Evolutionary conservation across 1,140 invertebrate species (phyloP).

Genomic region (Octopus sinensis): DNA sequence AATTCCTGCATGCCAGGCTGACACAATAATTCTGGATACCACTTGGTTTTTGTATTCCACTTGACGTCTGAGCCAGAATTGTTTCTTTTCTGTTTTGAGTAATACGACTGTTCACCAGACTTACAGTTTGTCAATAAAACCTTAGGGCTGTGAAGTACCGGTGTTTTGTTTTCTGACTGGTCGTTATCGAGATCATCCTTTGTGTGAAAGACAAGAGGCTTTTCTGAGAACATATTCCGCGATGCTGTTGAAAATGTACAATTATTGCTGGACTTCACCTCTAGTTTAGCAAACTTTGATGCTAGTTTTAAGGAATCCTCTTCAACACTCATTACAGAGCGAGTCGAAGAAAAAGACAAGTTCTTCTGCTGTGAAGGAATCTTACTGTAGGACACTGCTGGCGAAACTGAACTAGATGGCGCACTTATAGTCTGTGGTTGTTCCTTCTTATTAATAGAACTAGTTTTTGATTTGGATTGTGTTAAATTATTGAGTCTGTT

Average conservation of each 20-base stretch:
- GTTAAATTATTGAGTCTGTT: too few relatives aligned
- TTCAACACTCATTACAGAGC: background rate
- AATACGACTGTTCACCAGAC: constrained; percentile 22
- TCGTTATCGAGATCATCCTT: background rate
- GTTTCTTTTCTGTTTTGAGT: constrained; percentile 20
- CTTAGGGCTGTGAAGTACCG: constrained; percentile 45
- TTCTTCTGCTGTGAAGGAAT: too few relatives aligned
- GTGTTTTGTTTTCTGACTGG: background rate
- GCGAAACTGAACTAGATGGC: too few relatives aligned
- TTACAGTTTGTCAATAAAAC: constrained; percentile 34
- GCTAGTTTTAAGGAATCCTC: background rate
- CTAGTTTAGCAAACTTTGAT: background rate
- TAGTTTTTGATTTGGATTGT: too few relatives aligned
- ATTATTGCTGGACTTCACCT: background rate
- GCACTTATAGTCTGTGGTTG: too few relatives aligned
- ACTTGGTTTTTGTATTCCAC: constrained; percentile 7
- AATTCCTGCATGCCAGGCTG: constrained; percentile 27
- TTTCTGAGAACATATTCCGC: constrained; percentile 6
- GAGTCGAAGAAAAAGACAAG: too few relatives aligned
- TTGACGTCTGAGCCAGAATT: background rate
- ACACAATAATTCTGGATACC: background rate
- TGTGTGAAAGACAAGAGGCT: background rate
- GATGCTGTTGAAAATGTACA: background rate
- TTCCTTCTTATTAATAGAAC: too few relatives aligned
- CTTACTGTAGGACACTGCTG: too few relatives aligned